Evolutionary conservation across 1,140 invertebrate genomes (phyloP), one percentile per base, ranked within the genome.

Genomic region (Solenopsis invicta): DNA sequence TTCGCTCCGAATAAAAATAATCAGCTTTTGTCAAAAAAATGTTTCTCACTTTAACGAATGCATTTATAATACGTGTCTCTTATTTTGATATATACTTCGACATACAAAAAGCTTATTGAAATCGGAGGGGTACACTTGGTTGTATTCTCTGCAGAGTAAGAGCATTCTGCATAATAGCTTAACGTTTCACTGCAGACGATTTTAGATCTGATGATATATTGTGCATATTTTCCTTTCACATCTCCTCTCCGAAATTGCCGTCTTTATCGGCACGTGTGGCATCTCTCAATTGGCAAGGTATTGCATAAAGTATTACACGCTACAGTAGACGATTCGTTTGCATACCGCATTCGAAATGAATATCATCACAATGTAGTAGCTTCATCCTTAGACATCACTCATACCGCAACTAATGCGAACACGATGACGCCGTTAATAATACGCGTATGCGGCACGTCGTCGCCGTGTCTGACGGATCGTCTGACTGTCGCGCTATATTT

Each of bases 401-500:
- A n/a, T 62, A 34, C 29, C 29, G 6, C 37, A 52, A 13, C 18
- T 9, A 45, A 69, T 12, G 18, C 24, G 29, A 37, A 1, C n/a
- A 21, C 52, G 48, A 85, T 76, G 71, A 78, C 61, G 45, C 24
- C 4, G 34, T 86, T 80, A 88, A 82, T 86, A 85, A 84, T 50
- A 87, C 54, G 34, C 59, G 72, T 54, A 18, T 37, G 41, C 16
- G 74, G 24, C 45, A 74, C 9, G 85, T 78, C 88, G 85, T 74
- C 71, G 74, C 52, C 59, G 52, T 82, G 88, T 88, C 88, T 86
- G 84, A 88, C 82, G 48, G 54, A 87, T 87, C 61, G 77, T 90
- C 89, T 87, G 72, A 89, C 9, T 29, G 21, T 18, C 48, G 66
- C n/a, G n/a, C 48, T 75, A 69, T 78, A 69, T 61, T 74, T 45